Evolutionary conservation across 2,888 invertebrate genomes (phyloP).

Genomic region (Scaptomyza parva): DNA sequence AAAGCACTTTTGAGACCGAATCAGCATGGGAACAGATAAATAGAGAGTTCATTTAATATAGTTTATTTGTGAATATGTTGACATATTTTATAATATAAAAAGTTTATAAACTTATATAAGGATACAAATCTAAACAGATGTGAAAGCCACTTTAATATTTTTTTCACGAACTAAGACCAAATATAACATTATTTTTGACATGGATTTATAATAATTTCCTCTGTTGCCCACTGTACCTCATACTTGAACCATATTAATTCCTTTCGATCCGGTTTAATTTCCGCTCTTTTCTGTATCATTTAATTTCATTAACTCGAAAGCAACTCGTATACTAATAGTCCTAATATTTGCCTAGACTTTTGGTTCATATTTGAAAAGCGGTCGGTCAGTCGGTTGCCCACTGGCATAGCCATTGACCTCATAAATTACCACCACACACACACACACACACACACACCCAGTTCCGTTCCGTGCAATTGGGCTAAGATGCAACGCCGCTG

Average conservation of each 20-base stretch:
- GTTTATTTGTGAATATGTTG: too few relatives aligned
- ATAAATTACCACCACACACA: slow-evolving; percentile 61
- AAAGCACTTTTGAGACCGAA: neutral
- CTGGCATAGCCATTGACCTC: slow-evolving; percentile 64
- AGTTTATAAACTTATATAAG: too few relatives aligned
- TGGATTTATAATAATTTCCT: too few relatives aligned
- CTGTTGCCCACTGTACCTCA: too few relatives aligned
- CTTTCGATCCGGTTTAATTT: slow-evolving; percentile 3
- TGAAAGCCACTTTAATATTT: too few relatives aligned
- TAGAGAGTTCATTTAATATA: too few relatives aligned
- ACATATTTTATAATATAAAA: too few relatives aligned
- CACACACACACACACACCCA: slow-evolving; percentile 23
- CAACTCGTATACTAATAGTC: neutral
- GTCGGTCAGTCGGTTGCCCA: slow-evolving; percentile 21
- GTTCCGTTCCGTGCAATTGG: slow-evolving; percentile 23
- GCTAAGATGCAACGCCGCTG: slow-evolving; percentile 61
- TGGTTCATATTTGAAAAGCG: slow-evolving; percentile 2
- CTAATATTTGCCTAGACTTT: neutral
- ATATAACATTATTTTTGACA: too few relatives aligned
- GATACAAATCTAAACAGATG: too few relatives aligned
- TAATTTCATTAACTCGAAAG: slow-evolving; percentile 7
- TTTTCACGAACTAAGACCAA: too few relatives aligned
- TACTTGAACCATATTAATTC: neutral
- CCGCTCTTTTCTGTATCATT: neutral
- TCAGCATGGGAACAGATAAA: too few relatives aligned